A percentile compares a stretch with the other conserved stretches of the same genome.
Evolutionary conservation across 2,113 vertebrate genomes (phyloP).

Genomic region (Empidonax alnorum): DNA sequence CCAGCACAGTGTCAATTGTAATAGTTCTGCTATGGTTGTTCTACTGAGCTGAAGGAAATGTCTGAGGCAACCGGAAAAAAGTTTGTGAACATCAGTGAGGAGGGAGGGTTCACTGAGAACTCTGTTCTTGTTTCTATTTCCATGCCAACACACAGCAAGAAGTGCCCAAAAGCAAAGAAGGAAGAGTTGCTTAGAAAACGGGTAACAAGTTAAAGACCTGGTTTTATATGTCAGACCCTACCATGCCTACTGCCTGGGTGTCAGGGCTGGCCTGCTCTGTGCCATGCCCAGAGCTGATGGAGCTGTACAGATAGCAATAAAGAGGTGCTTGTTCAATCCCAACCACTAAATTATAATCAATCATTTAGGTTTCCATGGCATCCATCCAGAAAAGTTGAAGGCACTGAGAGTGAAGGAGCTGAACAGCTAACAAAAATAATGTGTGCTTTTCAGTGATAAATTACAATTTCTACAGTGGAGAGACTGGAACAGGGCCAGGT

Average conservation of each 20-base stretch:
- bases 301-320: not conserved
- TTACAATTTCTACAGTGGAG: not conserved
- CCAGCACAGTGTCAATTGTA: not conserved
- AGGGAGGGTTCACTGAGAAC: not conserved
- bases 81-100: not conserved
- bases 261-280: not conserved
- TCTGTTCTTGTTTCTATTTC: not conserved
- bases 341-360: not conserved
- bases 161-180: not conserved
- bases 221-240: not conserved
- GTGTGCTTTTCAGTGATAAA: conserved; percentile 25
- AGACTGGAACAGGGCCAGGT: conserved; percentile 42
- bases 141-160: not conserved
- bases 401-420: not conserved
- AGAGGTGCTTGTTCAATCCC: not conserved
- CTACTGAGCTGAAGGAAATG: not conserved
- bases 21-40: not conserved
- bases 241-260: not conserved
- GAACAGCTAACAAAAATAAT: conserved; percentile 34
- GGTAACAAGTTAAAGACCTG: not conserved
- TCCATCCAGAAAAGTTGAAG: conserved; percentile 13
- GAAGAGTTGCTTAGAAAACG: not conserved
- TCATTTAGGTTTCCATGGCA: conserved; percentile 29
- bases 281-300: not conserved
- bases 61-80: not conserved